These are phyloP conservation scores for Bimastos eiseni DNA, from an alignment of 2,888 invertebrate species.

Conservation along the genomic window DNA sequence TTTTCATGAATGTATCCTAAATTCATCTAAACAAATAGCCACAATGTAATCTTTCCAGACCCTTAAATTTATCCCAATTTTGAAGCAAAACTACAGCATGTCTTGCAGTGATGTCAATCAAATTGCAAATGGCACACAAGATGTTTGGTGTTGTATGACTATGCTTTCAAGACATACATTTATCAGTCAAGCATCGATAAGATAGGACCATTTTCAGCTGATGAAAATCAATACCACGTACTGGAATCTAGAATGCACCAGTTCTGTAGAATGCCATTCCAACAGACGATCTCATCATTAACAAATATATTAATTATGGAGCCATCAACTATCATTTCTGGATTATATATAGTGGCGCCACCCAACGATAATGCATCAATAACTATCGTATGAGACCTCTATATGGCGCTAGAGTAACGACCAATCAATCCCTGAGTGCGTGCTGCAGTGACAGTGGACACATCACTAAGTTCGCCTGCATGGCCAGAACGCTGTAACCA, in stretches of 20 bases:
- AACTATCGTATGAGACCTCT: no score
- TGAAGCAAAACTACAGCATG: not conserved
- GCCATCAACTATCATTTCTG: not conserved
- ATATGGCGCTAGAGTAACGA: no score
- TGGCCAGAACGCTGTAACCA: no score
- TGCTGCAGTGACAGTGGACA: no score
- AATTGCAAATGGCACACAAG: not conserved
- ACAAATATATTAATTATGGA: not conserved
- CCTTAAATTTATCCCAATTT: not conserved
- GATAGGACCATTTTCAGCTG: not conserved
- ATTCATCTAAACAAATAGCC: not conserved
- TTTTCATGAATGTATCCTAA: not conserved
- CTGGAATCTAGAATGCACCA: not conserved
- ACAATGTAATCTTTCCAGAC: not conserved
- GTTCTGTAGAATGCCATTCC: no score
- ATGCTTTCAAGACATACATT: not conserved
- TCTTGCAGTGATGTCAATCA: not conserved
- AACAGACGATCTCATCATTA: not conserved
- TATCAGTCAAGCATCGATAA: not conserved
- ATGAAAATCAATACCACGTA: not conserved
- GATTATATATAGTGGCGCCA: not conserved
- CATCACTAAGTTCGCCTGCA: no score
- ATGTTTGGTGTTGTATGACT: not conserved
- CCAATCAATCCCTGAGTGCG: no score
- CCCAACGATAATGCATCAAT: no score